Evolutionary conservation across 2,113 vertebrate genomes (phyloP), one percentile per base, ranked within the genome.

Genomic region (Pogonocichla stellata): DNA sequence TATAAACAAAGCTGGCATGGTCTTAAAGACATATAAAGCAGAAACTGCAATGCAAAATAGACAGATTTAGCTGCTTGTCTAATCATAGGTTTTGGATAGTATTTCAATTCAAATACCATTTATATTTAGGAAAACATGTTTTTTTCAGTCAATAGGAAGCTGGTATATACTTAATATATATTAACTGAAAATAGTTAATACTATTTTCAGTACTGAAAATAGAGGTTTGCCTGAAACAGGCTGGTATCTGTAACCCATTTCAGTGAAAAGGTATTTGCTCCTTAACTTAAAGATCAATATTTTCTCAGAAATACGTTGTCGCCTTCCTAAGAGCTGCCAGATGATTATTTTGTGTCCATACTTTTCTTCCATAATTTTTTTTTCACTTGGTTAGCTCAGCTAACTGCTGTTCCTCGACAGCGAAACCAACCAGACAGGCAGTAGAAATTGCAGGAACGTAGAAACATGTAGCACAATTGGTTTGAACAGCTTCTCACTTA

Each of bases 401-500:
- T 78, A 22, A 17, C 77, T 34, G 60, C 23, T 26, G 86, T 92
- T 96, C 90, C 95, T 74, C 34, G 53, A 64, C 22, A 72, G 94
- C 86, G 22, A 94, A 53, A n/a, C 38, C 91, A 88, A 56, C 5
- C 65, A 87, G 64, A 51, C 38, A 82, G 72, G 67, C 19, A 36
- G 28, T 1, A 61, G 54, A 82, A 94, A 92, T 40, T 51, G 86
- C 80, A 77, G 86, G 48, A 58, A 28, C 90, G 38, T 70, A 96
- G 67, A 29, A 95, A 94, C 82, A 45, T 51, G 78, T 2, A 88
- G 60, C 62, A 86, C 65, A 90, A 93, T 60, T 56, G 67, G 69
- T 64, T 28, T 80, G 79, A 94, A 94, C 71, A 86, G 82, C 85
- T 85, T 96, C 60, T 93, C 78, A 88, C 80, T 79, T 65, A 62